Conservation (phyloP, 2,888 invertebrate genomes). For the Metalampra italica region DNA sequence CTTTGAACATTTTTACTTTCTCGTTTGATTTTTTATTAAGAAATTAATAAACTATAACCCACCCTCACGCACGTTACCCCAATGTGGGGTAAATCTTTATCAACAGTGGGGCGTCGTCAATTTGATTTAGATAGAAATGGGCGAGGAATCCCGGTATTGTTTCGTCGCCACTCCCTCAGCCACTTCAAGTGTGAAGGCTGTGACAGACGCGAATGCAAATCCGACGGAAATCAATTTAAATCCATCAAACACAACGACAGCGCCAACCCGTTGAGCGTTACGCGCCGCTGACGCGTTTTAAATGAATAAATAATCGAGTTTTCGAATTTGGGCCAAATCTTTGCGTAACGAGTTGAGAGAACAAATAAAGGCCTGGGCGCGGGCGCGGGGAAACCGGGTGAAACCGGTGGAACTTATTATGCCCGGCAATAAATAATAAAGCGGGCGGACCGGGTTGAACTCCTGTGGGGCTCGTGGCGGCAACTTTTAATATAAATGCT, state of each 20-base stretch:
- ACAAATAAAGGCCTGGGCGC: slow-evolving; percentile 56
- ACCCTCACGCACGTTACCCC: too few relatives aligned
- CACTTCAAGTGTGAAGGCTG: not conserved
- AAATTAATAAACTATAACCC: too few relatives aligned
- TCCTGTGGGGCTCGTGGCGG: slow-evolving; percentile 32
- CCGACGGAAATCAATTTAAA: not conserved
- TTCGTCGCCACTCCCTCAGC: not conserved
- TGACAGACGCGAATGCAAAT: not conserved
- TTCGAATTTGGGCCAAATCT: slow-evolving; percentile 68
- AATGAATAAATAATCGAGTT: slow-evolving; percentile 72
- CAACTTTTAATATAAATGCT: slow-evolving; percentile 56
- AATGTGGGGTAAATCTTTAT: too few relatives aligned
- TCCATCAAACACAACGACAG: slow-evolving; percentile 3
- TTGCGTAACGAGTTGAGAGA: slow-evolving; percentile 67
- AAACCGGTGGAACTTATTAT: slow-evolving; percentile 50
- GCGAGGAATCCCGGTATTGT: not conserved
- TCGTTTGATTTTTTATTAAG: too few relatives aligned
- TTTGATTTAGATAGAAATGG: too few relatives aligned
- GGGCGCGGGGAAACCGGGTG: not conserved
- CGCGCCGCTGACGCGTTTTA: slow-evolving; percentile 26
- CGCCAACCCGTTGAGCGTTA: slow-evolving; percentile 19
- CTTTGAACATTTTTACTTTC: too few relatives aligned
- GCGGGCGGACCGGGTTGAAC: slow-evolving; percentile 29
- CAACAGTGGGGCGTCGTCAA: too few relatives aligned
- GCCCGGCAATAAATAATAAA: slow-evolving; percentile 72